phyloP scores from a whole-genome alignment of 2,113 vertebrate genomes.

The Porphyrio hochstetteri region DNA sequence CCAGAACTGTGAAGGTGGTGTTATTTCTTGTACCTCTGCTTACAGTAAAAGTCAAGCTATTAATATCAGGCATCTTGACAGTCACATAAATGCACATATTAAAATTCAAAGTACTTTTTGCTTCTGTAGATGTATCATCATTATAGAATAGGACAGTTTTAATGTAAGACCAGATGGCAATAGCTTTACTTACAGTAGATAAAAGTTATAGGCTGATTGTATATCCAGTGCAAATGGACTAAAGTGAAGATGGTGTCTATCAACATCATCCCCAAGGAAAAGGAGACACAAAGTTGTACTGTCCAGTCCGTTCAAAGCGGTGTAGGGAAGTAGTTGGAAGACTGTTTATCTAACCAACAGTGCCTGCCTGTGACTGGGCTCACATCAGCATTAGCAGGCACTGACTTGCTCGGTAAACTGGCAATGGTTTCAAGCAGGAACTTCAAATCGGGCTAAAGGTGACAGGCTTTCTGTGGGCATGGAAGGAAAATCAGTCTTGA shows the following conservation, averaged over 20 bases:
- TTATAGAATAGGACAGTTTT: slow-evolving; percentile 9
- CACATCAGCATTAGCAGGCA: neutral
- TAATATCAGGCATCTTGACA: slow-evolving; percentile 37
- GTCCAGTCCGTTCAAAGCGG: rapidly evolving
- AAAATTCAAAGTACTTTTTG: slow-evolving; percentile 36
- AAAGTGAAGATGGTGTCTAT: neutral
- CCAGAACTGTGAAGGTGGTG: slow-evolving; percentile 18
- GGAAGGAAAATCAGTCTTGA: neutral
- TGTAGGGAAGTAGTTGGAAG: neutral
- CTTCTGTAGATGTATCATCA: slow-evolving; percentile 16
- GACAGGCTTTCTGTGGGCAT: neutral
- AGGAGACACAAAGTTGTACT: neutral
- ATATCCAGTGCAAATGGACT: neutral
- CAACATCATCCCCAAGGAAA: neutral
- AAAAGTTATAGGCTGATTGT: neutral
- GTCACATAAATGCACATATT: neutral
- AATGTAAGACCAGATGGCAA: neutral
- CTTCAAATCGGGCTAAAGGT: neutral
- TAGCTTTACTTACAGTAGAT: neutral
- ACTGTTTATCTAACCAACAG: neutral
- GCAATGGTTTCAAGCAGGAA: neutral
- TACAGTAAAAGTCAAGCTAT: slow-evolving; percentile 45
- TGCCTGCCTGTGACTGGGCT: neutral
- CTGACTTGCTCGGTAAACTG: neutral
- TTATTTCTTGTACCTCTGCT: slow-evolving; percentile 37